Base-by-base conservation (phyloP, 2,888 invertebrate species). In the Mythimna ferrago region DNA sequence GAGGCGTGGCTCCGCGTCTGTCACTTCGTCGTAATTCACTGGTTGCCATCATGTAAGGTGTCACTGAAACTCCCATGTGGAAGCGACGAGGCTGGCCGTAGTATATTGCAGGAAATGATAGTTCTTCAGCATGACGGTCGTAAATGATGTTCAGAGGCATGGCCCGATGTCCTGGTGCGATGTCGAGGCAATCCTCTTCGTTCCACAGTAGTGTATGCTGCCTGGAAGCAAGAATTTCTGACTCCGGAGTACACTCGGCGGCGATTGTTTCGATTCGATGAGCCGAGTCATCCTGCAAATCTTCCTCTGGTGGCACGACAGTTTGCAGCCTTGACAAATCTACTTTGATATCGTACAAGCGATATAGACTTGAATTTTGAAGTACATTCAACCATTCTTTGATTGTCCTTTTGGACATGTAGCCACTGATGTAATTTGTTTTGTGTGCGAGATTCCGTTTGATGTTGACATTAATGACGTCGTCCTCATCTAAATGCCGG, bases 1-100 rank as follows among this genome's bases (percentile, higher is more conserved):
- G 51, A 51, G 67, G 67, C 63, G 63, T 68, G 67, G 67, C 67
- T 26, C 67, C 67, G 19, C 67, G 67, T 26, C 67, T 68, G 35
- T 51, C 67, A 14, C 51, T 2, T 0, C 67, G 67, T 51, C 67
- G 51, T 68, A 68, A 2, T 5, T 68, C 68, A 68, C 68, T 68
- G 64, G 51, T 68, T 1, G 68, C 64, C 5, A 68, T 51, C 67
- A 38, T 68, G 21, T 62, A 38, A 11, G 14, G 51, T 68, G 67
- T 26, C 2, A 68, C 48, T 51, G 67, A 21, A 68, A 68, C 19
- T 6, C 19, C 21, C 48, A 9, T 62, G 67, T 67, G 1, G 10
- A 62, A 38, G 0, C 48, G 67, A 19, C 67, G 67, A 0, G 67
- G 67, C 11, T 68, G 0, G 2, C 67, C 67, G 6, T 1, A 68